A percentile compares a stretch with the other conserved stretches of the same genome.
These are phyloP conservation scores for Hybognathus amarus DNA, from an alignment of 2,797 vertebrate genomes.

Conservation along the genomic window DNA sequence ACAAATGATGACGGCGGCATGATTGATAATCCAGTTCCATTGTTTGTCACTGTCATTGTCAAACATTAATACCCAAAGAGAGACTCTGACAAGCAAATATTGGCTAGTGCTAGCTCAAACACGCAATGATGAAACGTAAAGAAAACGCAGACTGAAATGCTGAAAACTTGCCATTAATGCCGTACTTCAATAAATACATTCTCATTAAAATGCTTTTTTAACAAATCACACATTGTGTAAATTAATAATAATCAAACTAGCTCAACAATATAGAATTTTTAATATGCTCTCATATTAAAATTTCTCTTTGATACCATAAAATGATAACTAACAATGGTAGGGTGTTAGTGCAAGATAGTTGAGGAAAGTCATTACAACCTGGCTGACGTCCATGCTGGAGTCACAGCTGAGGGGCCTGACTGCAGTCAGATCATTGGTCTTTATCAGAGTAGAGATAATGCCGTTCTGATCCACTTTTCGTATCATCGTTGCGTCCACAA, in stretches of 20 bases:
- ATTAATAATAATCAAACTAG: not conserved
- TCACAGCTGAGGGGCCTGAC: slow-evolving; percentile 90
- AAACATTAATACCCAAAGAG: slow-evolving; percentile 5
- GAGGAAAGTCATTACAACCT: slow-evolving; percentile 71
- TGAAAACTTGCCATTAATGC: not conserved
- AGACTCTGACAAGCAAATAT: slow-evolving; percentile 21
- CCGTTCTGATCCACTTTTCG: slow-evolving; percentile 90
- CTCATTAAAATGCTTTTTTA: not conserved
- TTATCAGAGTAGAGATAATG: slow-evolving; percentile 88
- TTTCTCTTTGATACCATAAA: not conserved
- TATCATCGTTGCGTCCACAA: slow-evolving; percentile 91
- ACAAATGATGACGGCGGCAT: not conserved
- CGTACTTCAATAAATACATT: not conserved
- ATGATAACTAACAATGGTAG: not conserved
- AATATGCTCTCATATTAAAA: not conserved
- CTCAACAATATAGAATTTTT: not conserved
- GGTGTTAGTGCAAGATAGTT: not conserved
- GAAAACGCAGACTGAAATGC: not conserved
- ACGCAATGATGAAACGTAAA: not conserved
- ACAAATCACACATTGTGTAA: not conserved
- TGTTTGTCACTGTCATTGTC: slow-evolving; percentile 26
- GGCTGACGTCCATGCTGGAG: slow-evolving; percentile 91
- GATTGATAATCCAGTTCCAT: slow-evolving; percentile 26
- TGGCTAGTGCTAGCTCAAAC: not conserved
- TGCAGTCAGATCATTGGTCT: slow-evolving; percentile 86